Percentiles rank a stretch among this genome's conserved stretches.
These are phyloP conservation scores for Polydrusus cervinus DNA, from an alignment of 2,888 invertebrate species.

Conservation along the genomic window DNA sequence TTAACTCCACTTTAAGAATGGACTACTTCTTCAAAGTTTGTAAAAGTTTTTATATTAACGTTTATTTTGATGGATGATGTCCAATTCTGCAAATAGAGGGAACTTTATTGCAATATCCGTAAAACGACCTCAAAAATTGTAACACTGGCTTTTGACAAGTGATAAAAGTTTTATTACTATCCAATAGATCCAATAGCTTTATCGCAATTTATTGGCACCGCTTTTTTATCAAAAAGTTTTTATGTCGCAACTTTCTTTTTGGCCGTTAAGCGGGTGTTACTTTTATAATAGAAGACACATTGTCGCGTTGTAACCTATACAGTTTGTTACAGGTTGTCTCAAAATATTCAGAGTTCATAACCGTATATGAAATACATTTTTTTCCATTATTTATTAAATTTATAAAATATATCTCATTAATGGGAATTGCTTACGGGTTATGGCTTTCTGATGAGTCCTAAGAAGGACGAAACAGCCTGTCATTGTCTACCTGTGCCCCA, in stretches of 20 bases:
- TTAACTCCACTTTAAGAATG: too few relatives aligned
- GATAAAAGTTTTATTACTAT: conserved; percentile 5
- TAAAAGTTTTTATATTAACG: not conserved
- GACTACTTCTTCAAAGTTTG: too few relatives aligned
- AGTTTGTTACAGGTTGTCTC: not conserved
- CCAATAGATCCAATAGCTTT: not conserved
- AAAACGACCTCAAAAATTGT: not conserved
- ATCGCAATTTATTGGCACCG: not conserved
- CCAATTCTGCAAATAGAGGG: not conserved
- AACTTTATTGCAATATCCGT: conserved; percentile 1
- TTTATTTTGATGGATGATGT: conserved; percentile 3
- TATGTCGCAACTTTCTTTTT: not conserved
- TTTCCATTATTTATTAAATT: too few relatives aligned
- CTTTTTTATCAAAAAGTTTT: not conserved
- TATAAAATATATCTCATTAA: too few relatives aligned
- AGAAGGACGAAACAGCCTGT: too few relatives aligned
- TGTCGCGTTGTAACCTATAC: not conserved
- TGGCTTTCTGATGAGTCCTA: too few relatives aligned
- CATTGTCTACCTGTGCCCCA: too few relatives aligned
- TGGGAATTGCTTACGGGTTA: too few relatives aligned
- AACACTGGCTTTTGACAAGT: not conserved
- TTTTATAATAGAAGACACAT: not conserved
- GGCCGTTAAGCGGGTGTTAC: not conserved
- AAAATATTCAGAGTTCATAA: too few relatives aligned
- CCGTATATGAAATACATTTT: too few relatives aligned